These are phyloP conservation scores for Melangyna quadrimaculata DNA, from an alignment of 2,888 invertebrate species.

Conservation along the genomic window DNA sequence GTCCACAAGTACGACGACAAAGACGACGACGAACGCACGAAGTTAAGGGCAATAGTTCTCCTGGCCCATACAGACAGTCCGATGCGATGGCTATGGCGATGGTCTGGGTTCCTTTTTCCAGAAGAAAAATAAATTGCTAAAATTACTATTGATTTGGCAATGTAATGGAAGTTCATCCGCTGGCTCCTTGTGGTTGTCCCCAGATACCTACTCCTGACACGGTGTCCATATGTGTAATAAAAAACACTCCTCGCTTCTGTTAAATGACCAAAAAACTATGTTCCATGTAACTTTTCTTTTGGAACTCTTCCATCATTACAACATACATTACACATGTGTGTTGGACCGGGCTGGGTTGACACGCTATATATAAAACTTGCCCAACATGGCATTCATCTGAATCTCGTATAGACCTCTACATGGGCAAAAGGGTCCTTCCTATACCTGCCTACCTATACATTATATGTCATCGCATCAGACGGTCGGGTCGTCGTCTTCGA, in stretches of 20 bases:
- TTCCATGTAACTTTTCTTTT: constrained; percentile 54
- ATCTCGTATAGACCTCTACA: constrained; percentile 10
- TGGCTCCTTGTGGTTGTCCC: constrained; percentile 25
- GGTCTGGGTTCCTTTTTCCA: constrained; percentile 1
- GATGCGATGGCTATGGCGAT: background rate
- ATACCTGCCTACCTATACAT: background rate
- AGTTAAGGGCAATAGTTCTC: constrained; percentile 22
- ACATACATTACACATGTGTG: background rate
- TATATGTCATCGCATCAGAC: too few species aligned
- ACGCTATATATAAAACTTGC: constrained; percentile 23
- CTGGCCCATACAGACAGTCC: background rate
- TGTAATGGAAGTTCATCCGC: constrained; percentile 58
- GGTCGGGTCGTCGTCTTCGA: background rate
- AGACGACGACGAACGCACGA: constrained; percentile 29
- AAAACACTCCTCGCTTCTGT: constrained; percentile 27
- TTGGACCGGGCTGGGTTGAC: background rate
- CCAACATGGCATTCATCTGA: constrained; percentile 45
- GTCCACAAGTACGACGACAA: background rate
- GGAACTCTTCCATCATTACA: constrained; percentile 64
- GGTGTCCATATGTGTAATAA: constrained; percentile 56
- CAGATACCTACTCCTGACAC: constrained; percentile 53
- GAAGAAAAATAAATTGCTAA: constrained; percentile 55
- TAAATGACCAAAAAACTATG: constrained; percentile 44
- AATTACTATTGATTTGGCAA: constrained; percentile 69
- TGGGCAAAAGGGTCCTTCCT: background rate